A percentile compares a stretch with the other conserved stretches of the same genome.
Conservation (phyloP, 2,888 invertebrate genomes). For the Coelogynopora nodosa region DNA sequence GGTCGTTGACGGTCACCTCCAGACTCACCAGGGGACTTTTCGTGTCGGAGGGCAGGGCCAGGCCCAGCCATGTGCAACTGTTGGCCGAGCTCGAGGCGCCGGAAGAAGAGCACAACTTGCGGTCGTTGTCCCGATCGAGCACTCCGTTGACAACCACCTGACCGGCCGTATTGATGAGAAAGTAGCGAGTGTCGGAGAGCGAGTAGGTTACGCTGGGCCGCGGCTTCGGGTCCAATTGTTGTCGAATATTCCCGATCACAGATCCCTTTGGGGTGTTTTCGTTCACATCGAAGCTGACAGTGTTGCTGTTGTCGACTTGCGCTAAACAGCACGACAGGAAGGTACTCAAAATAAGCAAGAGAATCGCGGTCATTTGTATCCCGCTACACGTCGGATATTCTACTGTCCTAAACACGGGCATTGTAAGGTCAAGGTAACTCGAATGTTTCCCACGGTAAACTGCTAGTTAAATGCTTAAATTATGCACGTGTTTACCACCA, state of each 20-base stretch:
- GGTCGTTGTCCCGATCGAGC: conserved; percentile 34
- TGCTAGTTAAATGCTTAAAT: not conserved
- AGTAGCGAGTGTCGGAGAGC: not conserved
- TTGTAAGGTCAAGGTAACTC: too few species aligned
- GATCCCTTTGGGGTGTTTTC: conserved; percentile 34
- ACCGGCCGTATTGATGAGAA: not conserved
- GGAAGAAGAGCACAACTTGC: not conserved
- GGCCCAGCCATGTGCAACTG: conserved; percentile 15
- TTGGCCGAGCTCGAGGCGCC: not conserved
- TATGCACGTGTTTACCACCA: not conserved
- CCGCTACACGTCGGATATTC: not conserved
- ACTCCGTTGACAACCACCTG: conserved; percentile 23
- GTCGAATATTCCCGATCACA: conserved; percentile 21
- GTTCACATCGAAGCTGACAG: conserved; percentile 19
- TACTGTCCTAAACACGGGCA: not conserved
- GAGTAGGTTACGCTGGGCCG: not conserved
- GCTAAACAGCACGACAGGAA: not conserved
- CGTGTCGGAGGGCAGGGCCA: not conserved
- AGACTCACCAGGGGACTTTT: not conserved
- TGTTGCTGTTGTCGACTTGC: not conserved
- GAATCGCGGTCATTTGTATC: not conserved
- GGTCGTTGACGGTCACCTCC: conserved; percentile 19
- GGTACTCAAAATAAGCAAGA: not conserved
- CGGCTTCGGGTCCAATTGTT: conserved; percentile 2
- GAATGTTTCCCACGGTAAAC: not conserved